Evolutionary conservation across 2,113 vertebrate genomes (phyloP).

Genomic region (Glaucomys volans): DNA sequence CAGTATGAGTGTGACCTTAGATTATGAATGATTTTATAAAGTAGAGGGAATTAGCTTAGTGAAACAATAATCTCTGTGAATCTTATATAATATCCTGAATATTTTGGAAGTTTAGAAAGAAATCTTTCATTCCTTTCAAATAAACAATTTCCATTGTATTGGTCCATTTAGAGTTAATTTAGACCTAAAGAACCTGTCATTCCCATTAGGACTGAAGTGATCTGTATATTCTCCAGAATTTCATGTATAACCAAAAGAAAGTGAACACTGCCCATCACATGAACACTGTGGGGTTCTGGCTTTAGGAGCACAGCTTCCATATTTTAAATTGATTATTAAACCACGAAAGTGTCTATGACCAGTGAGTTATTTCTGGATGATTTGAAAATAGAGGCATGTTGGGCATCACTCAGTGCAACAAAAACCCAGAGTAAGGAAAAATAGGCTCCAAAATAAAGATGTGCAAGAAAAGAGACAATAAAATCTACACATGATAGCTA

Average conservation of each 20-base stretch:
- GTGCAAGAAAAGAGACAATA: neutral
- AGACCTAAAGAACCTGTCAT: neutral
- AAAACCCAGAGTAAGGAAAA: neutral
- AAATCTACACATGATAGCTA: neutral
- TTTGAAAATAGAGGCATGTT: neutral
- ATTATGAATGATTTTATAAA: neutral
- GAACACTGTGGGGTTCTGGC: neutral
- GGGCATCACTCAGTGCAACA: neutral
- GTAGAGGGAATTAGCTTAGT: neutral
- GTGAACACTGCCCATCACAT: neutral
- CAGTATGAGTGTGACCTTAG: neutral
- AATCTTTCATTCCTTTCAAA: neutral
- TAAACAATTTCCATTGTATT: neutral
- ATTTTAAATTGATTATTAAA: slow-evolving; percentile 3
- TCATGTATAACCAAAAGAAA: neutral
- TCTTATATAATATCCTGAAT: neutral
- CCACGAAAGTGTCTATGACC: neutral
- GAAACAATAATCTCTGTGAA: neutral
- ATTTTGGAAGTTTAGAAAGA: neutral
- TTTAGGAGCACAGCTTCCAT: neutral
- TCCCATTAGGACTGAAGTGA: neutral
- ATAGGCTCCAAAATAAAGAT: too few species aligned
- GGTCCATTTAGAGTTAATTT: neutral
- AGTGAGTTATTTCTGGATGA: neutral
- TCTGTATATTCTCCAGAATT: neutral